A percentile compares a stretch with the other conserved stretches of the same genome.
phyloP scores from a whole-genome alignment of 2,888 invertebrate genomes.

The Calameuta filiformis region DNA sequence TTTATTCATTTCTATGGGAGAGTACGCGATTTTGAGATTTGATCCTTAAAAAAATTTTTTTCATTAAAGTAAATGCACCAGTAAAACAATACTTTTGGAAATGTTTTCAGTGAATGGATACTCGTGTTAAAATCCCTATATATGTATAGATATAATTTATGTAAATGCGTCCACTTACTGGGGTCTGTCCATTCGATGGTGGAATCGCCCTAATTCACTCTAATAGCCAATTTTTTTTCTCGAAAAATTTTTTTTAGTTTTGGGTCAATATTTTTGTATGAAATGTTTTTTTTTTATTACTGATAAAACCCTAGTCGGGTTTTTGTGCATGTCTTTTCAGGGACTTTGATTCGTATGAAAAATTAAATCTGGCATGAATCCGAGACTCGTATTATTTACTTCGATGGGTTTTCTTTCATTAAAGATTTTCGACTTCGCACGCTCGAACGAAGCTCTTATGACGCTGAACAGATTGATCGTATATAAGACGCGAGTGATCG shows the following conservation, averaged over 20 bases:
- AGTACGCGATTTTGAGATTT: background rate
- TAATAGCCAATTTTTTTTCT: background rate
- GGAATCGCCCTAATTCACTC: background rate
- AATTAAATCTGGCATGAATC: background rate
- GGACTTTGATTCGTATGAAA: background rate
- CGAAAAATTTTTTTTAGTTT: background rate
- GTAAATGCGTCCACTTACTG: too few relatives aligned
- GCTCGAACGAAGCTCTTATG: background rate
- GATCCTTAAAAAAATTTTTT: background rate
- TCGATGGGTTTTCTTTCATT: too few relatives aligned
- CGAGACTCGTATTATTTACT: background rate
- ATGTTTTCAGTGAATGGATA: too few relatives aligned
- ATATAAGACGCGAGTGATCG: background rate
- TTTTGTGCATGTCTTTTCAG: background rate
- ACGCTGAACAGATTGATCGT: background rate
- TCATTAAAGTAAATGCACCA: background rate
- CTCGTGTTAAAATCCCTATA: too few relatives aligned
- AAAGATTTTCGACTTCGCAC: background rate
- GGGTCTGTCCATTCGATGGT: too few relatives aligned
- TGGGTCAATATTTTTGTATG: background rate
- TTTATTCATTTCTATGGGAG: background rate
- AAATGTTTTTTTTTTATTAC: background rate
- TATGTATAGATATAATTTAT: too few relatives aligned
- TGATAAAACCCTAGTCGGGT: background rate
- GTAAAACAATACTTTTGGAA: too few relatives aligned